Conservation (phyloP, 53 echinoderm and acorn worm species). For the Patiria pectinifera region DNA sequence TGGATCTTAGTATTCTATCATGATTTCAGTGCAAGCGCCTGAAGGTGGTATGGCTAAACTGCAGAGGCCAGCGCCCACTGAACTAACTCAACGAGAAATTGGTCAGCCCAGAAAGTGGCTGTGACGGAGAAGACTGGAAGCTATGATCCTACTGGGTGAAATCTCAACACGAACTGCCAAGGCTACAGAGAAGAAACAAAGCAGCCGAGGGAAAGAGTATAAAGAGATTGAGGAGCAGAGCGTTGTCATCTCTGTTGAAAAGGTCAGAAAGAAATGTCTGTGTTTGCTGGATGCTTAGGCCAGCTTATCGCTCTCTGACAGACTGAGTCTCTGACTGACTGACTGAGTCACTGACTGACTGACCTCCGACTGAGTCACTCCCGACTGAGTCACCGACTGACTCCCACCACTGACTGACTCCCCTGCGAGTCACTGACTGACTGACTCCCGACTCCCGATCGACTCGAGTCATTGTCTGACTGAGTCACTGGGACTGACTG, state of each 20-base stretch:
- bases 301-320: too few species aligned
- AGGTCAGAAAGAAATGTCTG: constrained; percentile 58
- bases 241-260: constrained; percentile 86
- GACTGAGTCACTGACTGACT: too few species aligned
- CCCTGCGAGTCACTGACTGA: too few species aligned
- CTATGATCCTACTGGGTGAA: constrained; percentile 85
- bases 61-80: constrained; percentile 97
- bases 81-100: constrained; percentile 98
- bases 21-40: constrained; percentile 93
- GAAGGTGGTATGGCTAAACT: constrained; percentile 95
- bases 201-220: constrained; percentile 89
- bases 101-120: constrained; percentile 96
- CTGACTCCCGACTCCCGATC: too few species aligned
- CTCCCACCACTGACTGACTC: too few species aligned
- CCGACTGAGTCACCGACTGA: too few species aligned
- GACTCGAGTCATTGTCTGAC: too few species aligned
- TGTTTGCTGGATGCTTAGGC: too few species aligned
- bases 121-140: constrained; percentile 91
- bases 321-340: too few species aligned
- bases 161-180: constrained; percentile 88
- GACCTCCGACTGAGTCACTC: too few species aligned
- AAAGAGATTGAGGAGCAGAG: constrained; percentile 97
- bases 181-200: constrained; percentile 92
- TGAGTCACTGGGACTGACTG: too few species aligned
- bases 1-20: neutral